phyloP scores from a whole-genome alignment of 2,797 vertebrate species.

The Liparis tanakae region DNA sequence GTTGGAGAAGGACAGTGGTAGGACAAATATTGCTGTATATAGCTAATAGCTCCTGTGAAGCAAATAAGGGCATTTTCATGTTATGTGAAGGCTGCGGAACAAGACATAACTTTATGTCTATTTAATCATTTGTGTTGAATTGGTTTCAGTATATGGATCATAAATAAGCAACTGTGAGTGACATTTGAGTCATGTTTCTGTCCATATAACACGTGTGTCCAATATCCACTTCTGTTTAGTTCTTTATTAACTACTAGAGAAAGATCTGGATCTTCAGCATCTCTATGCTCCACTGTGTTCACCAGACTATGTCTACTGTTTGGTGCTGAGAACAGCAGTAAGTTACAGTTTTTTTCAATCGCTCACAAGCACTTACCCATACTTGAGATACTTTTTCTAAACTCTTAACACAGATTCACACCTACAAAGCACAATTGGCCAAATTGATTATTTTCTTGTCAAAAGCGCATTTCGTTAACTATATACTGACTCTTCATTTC shows the following conservation, averaged over 20 bases:
- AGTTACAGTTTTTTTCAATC: too few species aligned
- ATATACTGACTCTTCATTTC: too few species aligned
- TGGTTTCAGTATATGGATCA: slow-evolving; percentile 10
- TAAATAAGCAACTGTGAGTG: slow-evolving; percentile 4
- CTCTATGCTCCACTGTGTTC: too few species aligned
- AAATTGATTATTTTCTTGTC: too few species aligned
- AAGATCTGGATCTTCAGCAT: neutral
- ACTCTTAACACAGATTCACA: too few species aligned
- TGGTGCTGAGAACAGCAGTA: too few species aligned
- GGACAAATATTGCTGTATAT: slow-evolving; percentile 49
- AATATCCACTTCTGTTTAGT: neutral
- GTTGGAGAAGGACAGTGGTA: slow-evolving; percentile 52
- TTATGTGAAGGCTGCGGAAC: neutral
- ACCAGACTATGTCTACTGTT: too few species aligned
- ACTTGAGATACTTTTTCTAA: too few species aligned
- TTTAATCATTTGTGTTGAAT: neutral
- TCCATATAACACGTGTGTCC: too few species aligned
- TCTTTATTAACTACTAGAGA: neutral
- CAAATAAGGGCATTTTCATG: slow-evolving; percentile 2
- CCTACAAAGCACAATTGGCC: too few species aligned
- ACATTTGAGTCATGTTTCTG: neutral
- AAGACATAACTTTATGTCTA: neutral
- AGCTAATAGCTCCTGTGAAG: slow-evolving; percentile 23
- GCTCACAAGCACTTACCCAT: too few species aligned
- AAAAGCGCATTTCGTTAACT: too few species aligned